Evolutionary conservation across 2,888 invertebrate species (phyloP).

Genomic region (Tortricodes alternella): DNA sequence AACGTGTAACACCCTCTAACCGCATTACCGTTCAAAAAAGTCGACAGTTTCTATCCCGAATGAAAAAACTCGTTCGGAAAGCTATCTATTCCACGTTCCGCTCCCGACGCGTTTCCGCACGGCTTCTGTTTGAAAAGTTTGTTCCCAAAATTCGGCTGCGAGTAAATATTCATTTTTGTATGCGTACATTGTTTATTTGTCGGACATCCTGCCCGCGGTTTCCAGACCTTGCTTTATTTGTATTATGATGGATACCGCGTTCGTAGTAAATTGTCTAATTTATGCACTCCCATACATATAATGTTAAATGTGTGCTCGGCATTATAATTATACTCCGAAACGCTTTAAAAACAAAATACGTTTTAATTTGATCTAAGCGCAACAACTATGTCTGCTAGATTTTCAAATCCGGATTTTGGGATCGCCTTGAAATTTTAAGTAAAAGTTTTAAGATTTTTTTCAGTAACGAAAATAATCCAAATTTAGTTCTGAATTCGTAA

Average conservation of each 20-base stretch:
- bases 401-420: too few relatives aligned
- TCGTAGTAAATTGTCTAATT: not conserved
- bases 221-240: not conserved
- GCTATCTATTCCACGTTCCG: conserved; percentile 10
- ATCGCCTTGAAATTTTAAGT: too few relatives aligned
- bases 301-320: too few relatives aligned
- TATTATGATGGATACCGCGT: not conserved
- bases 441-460: too few relatives aligned
- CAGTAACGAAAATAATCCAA: too few relatives aligned
- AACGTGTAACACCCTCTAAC: conserved; percentile 3
- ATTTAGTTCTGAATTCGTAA: too few relatives aligned
- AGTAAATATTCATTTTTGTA: conserved; percentile 14
- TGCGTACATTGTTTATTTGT: conserved; percentile 12
- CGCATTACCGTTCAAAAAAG: conserved; percentile 5
- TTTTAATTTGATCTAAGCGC: too few relatives aligned
- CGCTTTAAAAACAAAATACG: not conserved
- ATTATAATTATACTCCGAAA: too few relatives aligned
- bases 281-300: too few relatives aligned
- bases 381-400: too few relatives aligned
- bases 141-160: conserved; percentile 7
- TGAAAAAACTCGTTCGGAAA: conserved; percentile 12
- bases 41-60: conserved; percentile 4
- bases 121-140: conserved; percentile 14
- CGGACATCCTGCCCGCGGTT: conserved; percentile 7
- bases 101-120: conserved; percentile 9